Evolutionary conservation across 2,888 invertebrate genomes (phyloP), one percentile per base, ranked within the genome.

Genomic region (Drosophila nigritarsus): DNA sequence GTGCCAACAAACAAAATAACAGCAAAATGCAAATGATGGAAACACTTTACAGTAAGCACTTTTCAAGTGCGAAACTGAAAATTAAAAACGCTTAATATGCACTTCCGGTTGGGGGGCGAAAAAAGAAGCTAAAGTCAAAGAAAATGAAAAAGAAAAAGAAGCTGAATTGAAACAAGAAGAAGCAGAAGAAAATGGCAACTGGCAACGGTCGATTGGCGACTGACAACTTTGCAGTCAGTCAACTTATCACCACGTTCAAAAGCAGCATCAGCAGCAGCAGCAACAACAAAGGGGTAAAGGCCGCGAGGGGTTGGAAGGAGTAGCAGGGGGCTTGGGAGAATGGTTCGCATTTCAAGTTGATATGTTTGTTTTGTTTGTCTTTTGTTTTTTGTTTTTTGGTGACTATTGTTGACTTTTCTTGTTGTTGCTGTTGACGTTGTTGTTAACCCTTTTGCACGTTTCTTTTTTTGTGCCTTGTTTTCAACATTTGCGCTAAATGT

Each of bases 361-460:
- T 89, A 80, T 89, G 86, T 87, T 83, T 81, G 81, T 77, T 82
- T 79, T 87, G 82, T 81, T 86, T 83, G 79, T 73, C 81, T 87
- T 85, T 88, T 77, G 65, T 84, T 65, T 87, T 85, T 88, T 77
- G 65, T 84, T 65, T 75, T 74, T 74, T 77, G 62, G 70, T 56
- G 69, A 73, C 78, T 72, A 27, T 49, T 77, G 59, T 48, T 62
- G 50, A 38, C 58, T 48, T 51, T 24, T 42, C 36, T 20, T 59
- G 53, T 20, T 51, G 54, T 32, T 34, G 49, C 8, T 55, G 42
- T 58, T 64, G 61, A n/a, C 70, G 63, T 27, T 71, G 67, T 54
- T 80, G 45, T 56, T n/a, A 87, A 78, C 89, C 85, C 88, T 84
- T 85, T 84, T 84, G 82, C 86, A 79, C 69, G 77, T 83, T 75